Evolutionary conservation across 1,140 invertebrate genomes (phyloP), one percentile per base, ranked within the genome.

Genomic region (Eulimnadia texana): DNA sequence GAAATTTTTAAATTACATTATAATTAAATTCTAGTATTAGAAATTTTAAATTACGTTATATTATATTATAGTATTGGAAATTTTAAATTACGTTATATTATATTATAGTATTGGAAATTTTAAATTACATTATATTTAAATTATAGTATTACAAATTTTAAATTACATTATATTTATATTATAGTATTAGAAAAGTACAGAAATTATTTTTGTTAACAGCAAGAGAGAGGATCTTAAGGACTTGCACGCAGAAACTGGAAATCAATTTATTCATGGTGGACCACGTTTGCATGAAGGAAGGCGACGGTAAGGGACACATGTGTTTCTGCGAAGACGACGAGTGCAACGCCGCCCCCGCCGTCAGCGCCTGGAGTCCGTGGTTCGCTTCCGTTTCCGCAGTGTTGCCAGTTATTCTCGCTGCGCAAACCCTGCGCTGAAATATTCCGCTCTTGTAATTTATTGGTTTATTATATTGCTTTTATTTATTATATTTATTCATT

Each of bases 251-350:
- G 63, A 86, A 93, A 68, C 79, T 95, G 60, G 86, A 93, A 74
- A 94, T 95, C 78, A 94, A 94, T 75, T 80, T 93, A 70, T 94
- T 94, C 80, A 93, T 94, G 89, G 91, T 95, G 72, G 90, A 94
- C 80, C 90, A 94, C 79, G 91, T 95, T 75, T 94, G 91, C 82
- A 93, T 95, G 90, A 86, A 88, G 83, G 90, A 93, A 87, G 90
- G 89, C 84, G 90, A 87, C 78, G 89, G 90, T 77, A 90, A 84
- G 72, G 91, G 91, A 77, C 88, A 93, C 81, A 93, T 94, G 90
- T 94, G 91, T 80, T 94, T 94, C 81, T 95, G 91, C 82, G 90
- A 94, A 80, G 88, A 90, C 79, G 90, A 93, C 80, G 87, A 88
- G 84, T 95, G 90, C 79, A 95, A 94, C 76, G 65, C 79, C 77